Conservation (phyloP, 2,888 invertebrate genomes). For the Nycteola revayana region DNA sequence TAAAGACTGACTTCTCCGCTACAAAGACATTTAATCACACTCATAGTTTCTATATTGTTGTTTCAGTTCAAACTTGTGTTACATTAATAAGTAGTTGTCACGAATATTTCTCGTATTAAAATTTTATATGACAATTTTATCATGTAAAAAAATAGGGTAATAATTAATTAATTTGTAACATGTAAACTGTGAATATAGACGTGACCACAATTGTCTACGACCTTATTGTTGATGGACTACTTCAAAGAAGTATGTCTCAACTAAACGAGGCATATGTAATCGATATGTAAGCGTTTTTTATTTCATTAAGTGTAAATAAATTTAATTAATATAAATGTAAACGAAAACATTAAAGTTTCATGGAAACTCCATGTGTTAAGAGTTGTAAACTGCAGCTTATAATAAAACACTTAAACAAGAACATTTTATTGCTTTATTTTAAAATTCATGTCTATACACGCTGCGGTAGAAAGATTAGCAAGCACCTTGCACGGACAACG, state of each 20-base stretch:
- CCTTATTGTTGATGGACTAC: conserved; percentile 45
- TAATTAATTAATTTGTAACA: conserved; percentile 33
- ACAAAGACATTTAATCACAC: conserved; percentile 43
- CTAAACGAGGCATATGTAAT: conserved; percentile 33
- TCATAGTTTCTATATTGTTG: conserved; percentile 30
- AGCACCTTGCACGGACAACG: no score
- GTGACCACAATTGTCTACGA: conserved; percentile 35
- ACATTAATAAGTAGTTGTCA: conserved; percentile 33
- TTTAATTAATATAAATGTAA: conserved; percentile 46
- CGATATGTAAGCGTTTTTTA: conserved; percentile 40
- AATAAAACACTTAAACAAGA: conserved; percentile 68
- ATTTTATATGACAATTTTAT: conserved; percentile 58
- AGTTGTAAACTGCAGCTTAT: conserved; percentile 74
- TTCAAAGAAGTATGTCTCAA: conserved; percentile 62
- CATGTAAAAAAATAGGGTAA: conserved; percentile 47
- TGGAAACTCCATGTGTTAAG: conserved; percentile 74
- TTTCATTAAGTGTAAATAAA: conserved; percentile 55
- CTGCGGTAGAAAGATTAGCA: no score
- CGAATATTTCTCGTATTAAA: conserved; percentile 45
- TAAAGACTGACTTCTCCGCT: conserved; percentile 76
- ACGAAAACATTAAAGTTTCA: conserved; percentile 60
- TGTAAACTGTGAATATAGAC: conserved; percentile 34
- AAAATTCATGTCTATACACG: no score
- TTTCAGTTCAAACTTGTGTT: conserved; percentile 32
- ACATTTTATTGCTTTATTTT: no score